A percentile compares a stretch with the other conserved stretches of the same genome.
Conservation (phyloP, 2,113 vertebrate genomes). For the Choloepus hoffmanni region DNA sequence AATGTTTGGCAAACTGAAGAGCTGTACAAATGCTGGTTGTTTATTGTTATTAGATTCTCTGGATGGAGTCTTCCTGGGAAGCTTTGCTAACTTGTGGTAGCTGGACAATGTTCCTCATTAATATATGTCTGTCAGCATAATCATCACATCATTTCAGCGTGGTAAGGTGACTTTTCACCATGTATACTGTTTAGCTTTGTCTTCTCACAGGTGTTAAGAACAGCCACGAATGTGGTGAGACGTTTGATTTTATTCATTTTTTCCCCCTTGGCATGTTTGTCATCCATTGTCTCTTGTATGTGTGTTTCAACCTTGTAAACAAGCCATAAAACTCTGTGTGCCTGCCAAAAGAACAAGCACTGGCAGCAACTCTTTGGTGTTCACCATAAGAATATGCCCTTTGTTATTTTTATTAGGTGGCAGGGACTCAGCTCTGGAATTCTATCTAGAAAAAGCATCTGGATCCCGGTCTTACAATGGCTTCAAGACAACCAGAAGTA, state of each 20-base stretch:
- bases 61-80: constrained; percentile 73
- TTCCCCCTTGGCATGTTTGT: not conserved
- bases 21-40: constrained; percentile 49
- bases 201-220: not conserved
- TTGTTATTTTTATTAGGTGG: constrained; percentile 83
- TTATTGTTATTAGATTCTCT: constrained; percentile 77
- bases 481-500: constrained; percentile 84
- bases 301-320: not conserved
- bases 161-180: constrained; percentile 78
- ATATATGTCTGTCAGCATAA: constrained; percentile 75
- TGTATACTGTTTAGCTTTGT: not conserved
- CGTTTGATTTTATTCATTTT: not conserved
- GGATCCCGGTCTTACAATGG: constrained; percentile 84
- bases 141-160: constrained; percentile 47
- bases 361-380: constrained; percentile 37
- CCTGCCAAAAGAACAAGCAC: not conserved
- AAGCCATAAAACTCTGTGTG: not conserved
- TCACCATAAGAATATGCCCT: constrained; percentile 69
- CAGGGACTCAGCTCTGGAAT: constrained; percentile 77
- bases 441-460: constrained; percentile 77
- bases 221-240: not conserved
- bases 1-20: not conserved
- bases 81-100: constrained; percentile 68
- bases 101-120: constrained; percentile 78
- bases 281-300: not conserved